A percentile compares a stretch with the other conserved stretches of the same genome.
These are phyloP conservation scores for Meandrusa payeni DNA, from an alignment of 2,888 invertebrate genomes.

Conservation along the genomic window DNA sequence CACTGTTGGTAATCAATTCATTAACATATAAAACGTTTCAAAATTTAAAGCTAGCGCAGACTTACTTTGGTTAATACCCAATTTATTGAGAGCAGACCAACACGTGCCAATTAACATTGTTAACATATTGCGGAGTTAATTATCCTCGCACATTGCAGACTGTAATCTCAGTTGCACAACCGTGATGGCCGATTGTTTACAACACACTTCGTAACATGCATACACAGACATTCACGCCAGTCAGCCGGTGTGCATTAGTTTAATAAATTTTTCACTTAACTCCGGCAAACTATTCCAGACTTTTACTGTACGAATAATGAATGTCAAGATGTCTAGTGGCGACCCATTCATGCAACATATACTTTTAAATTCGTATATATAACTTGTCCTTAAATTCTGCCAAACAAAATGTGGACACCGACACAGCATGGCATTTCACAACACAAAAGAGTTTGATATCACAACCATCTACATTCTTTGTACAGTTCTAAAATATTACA, in stretches of 20 bases:
- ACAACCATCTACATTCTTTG: conserved; percentile 43
- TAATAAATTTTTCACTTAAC: no score
- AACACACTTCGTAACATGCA: conserved; percentile 30
- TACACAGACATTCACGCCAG: conserved; percentile 32
- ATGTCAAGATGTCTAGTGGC: no score
- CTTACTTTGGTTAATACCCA: conserved; percentile 38
- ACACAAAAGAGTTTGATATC: conserved; percentile 34
- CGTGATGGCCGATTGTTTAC: conserved; percentile 22
- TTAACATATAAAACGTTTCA: conserved; percentile 35
- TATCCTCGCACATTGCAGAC: conserved; percentile 13
- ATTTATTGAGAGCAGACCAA: conserved; percentile 9
- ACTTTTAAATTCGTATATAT: no score
- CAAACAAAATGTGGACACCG: no score
- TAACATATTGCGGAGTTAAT: conserved; percentile 15
- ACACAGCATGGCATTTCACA: no score
- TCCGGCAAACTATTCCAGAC: no score
- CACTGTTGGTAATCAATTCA: conserved; percentile 14
- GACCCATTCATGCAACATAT: no score
- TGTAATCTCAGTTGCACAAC: conserved; percentile 20
- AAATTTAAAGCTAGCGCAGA: conserved; percentile 65
- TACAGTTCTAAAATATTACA: conserved; percentile 27
- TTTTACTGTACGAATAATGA: no score
- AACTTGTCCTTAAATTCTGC: no score
- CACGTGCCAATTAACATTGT: conserved; percentile 16
- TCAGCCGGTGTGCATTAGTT: no score